Evolutionary conservation across 2,888 invertebrate genomes (phyloP), one percentile per base, ranked within the genome.

Genomic region (Rotaria socialis): DNA sequence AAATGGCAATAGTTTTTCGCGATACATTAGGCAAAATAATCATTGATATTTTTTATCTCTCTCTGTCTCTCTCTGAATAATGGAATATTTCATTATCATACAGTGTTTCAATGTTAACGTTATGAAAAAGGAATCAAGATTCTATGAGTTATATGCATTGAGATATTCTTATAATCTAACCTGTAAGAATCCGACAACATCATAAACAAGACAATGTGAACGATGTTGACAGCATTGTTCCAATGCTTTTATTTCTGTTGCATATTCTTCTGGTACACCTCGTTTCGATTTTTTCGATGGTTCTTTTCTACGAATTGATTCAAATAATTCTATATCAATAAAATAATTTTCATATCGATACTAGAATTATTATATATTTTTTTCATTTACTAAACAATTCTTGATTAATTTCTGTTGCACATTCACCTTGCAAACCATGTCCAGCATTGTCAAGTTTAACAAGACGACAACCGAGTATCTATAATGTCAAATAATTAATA

Each of bases 141-240:
- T 35, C 35, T 35, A 35, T 35, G 35, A 35, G 35, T 35, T 35
- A 35, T 35, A 35, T 35, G 35, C 1, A 35, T 35, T 35, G 35
- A 35, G 35, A 35, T 35, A 35, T 35, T 35, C 35, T 35, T 35
- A 2, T 14, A 52, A 14, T 52, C 14, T 2, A 41, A 75, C 80
- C n/a, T 80, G 24, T 43, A 80, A n/a, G 10, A 80, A 80, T 43
- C 80, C 80, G 2, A 43, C 24, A 41, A 80, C 5, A 80, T 80
- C 47, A 43, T 80, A 24, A 2, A 80, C 11, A 47, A 80, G 5
- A 80, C 80, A 80, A 80, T 80, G 80, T 22, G 80, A 47, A 47
- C 80, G 80, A 80, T 80, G 80, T 43, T 80, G 80, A 80, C 80
- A 80, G 47, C 80, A 80, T 80, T n/a, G 47, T 80, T 80, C 24